Evolutionary conservation across 92 coral and sea anemone species (phyloP), one percentile per base, ranked within the genome.

Genomic region (Anthopleura xanthogrammica): DNA sequence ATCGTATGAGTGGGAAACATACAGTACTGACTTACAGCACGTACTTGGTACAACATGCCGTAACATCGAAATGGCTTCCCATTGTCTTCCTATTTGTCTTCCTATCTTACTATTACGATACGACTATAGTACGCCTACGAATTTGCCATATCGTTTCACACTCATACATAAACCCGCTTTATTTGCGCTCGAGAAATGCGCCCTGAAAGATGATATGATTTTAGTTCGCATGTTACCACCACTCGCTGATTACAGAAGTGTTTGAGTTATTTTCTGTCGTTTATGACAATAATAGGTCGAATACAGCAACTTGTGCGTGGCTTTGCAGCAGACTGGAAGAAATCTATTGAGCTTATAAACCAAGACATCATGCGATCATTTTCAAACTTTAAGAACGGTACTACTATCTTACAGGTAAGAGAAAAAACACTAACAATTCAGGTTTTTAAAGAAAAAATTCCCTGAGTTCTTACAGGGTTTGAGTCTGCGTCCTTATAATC

Each of bases 301-400:
- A 93, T 96, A 77, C 93, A 91, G 76, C 99, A 96, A 76, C 89
- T 96, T 12, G 99, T 96, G 36, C 99, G 99, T 58, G 99, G 99
- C 39, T 96, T 96, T 79, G 99, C 99, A 4, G 91, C 99, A 17
- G 99, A 96, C 81, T 96, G 99, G 99, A 96, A 96, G 58, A 92
- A 94, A 12, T 95, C 97, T 11, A 93, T 96, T 64, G 99, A 96
- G 80, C 88, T 86, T 80, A 96, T 96, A 20, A 96, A 96, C 76
- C 99, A 96, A 77, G 99, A 96, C 66, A 92, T 96, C 50, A 96
- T 96, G 98, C 87, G 99, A 41, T 94, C 99, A 7, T 96, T 96
- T 85, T 96, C 99, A 20, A 96, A 96, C 86, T 93, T 96, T 75
- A 96, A 96, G 80, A 96, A 96, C 54, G 99, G 99, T 41, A 96